Conservation (phyloP, 2,797 vertebrate genomes). For the Oophaga sylvatica region DNA sequence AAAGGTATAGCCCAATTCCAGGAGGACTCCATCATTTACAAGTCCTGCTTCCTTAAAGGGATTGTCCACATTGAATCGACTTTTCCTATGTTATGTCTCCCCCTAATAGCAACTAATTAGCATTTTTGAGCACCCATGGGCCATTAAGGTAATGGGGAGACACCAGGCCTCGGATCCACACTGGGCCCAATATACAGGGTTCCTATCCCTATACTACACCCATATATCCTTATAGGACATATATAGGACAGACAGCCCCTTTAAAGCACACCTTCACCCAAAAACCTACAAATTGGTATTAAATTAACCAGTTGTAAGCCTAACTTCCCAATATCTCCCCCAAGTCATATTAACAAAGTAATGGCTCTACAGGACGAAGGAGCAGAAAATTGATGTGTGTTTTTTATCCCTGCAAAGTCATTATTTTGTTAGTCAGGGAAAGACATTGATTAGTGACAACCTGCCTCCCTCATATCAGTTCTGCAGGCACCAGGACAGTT, state of each 20-base stretch:
- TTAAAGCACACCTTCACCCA: slow-evolving; percentile 19
- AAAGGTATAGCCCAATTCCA: neutral
- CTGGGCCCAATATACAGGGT: neutral
- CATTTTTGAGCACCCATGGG: neutral
- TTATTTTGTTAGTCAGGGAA: slow-evolving; percentile 17
- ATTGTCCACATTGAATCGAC: neutral
- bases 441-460: slow-evolving; percentile 22
- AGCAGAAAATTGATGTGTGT: neutral
- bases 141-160: neutral
- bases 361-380: slow-evolving; percentile 1
- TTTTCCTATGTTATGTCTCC: neutral
- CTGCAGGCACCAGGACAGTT: slow-evolving; percentile 28
- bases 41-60: neutral
- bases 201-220: neutral
- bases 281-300: neutral
- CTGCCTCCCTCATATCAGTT: slow-evolving; percentile 31
- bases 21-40: neutral
- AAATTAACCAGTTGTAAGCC: neutral
- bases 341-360: slow-evolving; percentile 10
- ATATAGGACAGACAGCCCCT: neutral
- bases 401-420: slow-evolving; percentile 18
- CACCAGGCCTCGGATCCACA: no score
- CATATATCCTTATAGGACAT: neutral
- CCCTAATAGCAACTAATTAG: neutral
- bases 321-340: neutral